These are phyloP conservation scores for Bujurquina vittata DNA, from an alignment of 2,113 vertebrate species.

Conservation along the genomic window DNA sequence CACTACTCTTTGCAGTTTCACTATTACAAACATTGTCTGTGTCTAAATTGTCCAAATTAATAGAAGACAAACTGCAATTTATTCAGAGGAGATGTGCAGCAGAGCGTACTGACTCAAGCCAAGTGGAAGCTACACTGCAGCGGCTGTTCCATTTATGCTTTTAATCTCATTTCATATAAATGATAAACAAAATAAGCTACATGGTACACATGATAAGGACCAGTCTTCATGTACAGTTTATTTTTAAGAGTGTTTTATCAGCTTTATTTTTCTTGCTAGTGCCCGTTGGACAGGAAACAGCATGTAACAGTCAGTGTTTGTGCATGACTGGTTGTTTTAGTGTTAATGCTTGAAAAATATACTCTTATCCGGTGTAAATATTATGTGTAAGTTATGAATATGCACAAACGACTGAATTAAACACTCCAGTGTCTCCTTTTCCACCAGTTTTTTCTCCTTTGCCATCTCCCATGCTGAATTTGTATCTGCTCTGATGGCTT, in stretches of 20 bases:
- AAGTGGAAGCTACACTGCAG: neutral
- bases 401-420: neutral
- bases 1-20: neutral
- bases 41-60: no score
- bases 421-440: no score
- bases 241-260: constrained; percentile 1
- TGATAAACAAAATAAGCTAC: neutral
- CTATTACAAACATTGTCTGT: neutral
- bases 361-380: neutral
- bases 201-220: neutral
- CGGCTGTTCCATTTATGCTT: neutral
- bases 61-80: no score
- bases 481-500: no score
- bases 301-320: neutral
- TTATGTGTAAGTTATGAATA: neutral
- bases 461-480: no score
- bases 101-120: neutral
- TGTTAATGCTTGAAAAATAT: no score
- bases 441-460: no score
- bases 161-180: neutral
- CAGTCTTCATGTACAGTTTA: neutral
- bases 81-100: neutral
- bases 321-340: neutral
- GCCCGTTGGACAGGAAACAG: neutral
- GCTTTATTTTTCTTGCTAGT: neutral